Evolutionary conservation across 1,140 invertebrate species (phyloP).

Genomic region (Orchestia grillus): DNA sequence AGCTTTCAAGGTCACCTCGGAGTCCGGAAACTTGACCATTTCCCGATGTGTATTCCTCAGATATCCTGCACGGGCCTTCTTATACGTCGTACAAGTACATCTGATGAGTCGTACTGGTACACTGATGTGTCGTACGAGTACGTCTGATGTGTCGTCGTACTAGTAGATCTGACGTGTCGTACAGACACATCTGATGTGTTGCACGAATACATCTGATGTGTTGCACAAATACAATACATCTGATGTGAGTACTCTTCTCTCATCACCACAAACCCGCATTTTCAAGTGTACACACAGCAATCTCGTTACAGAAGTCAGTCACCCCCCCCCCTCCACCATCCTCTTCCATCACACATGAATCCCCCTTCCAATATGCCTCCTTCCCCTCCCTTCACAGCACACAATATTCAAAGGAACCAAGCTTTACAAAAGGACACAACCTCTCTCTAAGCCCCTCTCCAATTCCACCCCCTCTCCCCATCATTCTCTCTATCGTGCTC

Average conservation of each 20-base stretch:
- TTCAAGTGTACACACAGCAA: neutral
- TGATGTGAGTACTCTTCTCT: neutral
- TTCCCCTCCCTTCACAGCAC: neutral
- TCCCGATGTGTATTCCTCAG: no score
- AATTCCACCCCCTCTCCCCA: no score
- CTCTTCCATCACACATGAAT: neutral
- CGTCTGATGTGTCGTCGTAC: neutral
- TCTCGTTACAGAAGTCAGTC: neutral
- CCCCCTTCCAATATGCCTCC: neutral
- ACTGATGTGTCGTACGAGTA: neutral
- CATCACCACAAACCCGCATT: neutral
- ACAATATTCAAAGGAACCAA: neutral
- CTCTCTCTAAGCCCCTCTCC: neutral
- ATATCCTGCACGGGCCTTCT: no score
- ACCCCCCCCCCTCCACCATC: no score
- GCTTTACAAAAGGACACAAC: neutral
- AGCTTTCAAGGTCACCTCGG: no score
- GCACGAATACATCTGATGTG: no score
- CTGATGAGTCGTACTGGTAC: neutral
- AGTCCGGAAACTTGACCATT: no score
- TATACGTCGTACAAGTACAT: neutral
- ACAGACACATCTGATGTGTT: no score
- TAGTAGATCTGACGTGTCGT: no score
- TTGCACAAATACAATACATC: neutral
- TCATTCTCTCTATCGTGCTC: neutral